phyloP scores from a whole-genome alignment of 2,113 vertebrate species.

The Macquaria ambigua region DNA sequence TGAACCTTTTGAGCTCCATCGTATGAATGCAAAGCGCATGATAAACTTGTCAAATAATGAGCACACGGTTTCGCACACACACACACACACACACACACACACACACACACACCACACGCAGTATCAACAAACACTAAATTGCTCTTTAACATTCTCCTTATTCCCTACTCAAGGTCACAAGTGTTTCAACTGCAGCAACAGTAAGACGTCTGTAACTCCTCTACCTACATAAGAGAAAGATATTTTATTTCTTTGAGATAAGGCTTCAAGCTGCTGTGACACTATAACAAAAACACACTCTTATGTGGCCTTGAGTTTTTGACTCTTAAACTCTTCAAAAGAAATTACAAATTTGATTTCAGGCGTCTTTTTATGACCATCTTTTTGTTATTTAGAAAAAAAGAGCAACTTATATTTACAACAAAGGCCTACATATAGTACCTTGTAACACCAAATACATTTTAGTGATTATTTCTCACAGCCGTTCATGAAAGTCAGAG shows the following conservation, averaged over 20 bases:
- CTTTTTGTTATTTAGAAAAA: not conserved
- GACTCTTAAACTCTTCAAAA: not conserved
- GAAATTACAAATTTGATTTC: not conserved
- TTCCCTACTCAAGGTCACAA: conserved; percentile 72
- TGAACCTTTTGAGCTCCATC: conserved; percentile 39
- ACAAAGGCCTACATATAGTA: not conserved
- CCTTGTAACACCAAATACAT: not conserved
- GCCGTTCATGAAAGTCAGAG: conserved; percentile 19
- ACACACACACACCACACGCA: conserved; percentile 16
- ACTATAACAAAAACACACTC: not conserved
- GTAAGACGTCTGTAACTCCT: conserved; percentile 42
- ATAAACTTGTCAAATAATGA: conserved; percentile 59
- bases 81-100: conserved; percentile 4
- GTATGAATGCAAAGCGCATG: conserved; percentile 46
- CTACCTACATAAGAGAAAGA: conserved; percentile 40
- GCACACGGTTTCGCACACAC: not conserved
- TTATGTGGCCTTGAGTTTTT: conserved; percentile 1
- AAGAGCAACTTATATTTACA: not conserved
- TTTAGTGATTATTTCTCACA: not conserved
- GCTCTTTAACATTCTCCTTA: conserved; percentile 45
- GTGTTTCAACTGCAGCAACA: conserved; percentile 50
- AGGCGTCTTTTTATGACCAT: not conserved
- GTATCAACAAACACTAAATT: conserved; percentile 50
- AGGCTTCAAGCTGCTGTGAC: conserved; percentile 26
- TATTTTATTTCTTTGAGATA: conserved; percentile 56